Conservation (phyloP, 2,113 vertebrate species). For the Podarcis muralis region DNA sequence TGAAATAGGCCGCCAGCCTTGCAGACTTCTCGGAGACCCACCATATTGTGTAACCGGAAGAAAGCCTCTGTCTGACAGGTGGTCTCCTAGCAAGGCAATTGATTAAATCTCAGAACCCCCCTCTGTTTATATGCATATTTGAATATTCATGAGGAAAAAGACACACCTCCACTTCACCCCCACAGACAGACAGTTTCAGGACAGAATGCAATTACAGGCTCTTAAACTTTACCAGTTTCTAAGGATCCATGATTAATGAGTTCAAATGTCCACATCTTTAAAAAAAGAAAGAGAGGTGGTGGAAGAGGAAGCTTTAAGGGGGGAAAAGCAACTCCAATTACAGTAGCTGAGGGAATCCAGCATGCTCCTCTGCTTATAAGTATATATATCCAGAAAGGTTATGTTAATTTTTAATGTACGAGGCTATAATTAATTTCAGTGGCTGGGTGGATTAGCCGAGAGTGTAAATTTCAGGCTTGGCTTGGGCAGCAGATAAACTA, state of each 20-base stretch:
- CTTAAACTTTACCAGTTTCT: constrained; percentile 50
- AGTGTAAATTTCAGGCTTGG: constrained; percentile 67
- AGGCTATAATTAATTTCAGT: constrained; percentile 70
- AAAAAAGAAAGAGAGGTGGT: not conserved
- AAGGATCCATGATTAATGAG: constrained; percentile 47
- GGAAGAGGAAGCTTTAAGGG: not conserved
- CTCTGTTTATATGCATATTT: not conserved
- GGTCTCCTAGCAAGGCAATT: not conserved
- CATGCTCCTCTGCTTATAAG: constrained; percentile 52
- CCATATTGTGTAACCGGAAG: not conserved
- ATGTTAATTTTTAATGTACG: constrained; percentile 73
- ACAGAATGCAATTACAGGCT: constrained; percentile 38
- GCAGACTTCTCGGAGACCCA: not conserved
- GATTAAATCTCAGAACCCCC: not conserved
- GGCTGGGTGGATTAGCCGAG: constrained; percentile 65
- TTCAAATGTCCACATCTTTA: constrained; percentile 33
- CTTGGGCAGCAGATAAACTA: constrained; percentile 44
- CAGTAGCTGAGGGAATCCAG: constrained; percentile 53
- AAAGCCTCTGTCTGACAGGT: not conserved
- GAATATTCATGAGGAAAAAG: accelerated
- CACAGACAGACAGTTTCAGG: constrained; percentile 26
- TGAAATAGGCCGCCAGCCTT: not conserved
- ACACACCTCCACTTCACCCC: not conserved
- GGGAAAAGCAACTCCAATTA: constrained; percentile 51
- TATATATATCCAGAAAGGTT: constrained; percentile 68